Evolutionary conservation across 2,797 vertebrate genomes (phyloP).

Genomic region (Sebastolobus altivelis): DNA sequence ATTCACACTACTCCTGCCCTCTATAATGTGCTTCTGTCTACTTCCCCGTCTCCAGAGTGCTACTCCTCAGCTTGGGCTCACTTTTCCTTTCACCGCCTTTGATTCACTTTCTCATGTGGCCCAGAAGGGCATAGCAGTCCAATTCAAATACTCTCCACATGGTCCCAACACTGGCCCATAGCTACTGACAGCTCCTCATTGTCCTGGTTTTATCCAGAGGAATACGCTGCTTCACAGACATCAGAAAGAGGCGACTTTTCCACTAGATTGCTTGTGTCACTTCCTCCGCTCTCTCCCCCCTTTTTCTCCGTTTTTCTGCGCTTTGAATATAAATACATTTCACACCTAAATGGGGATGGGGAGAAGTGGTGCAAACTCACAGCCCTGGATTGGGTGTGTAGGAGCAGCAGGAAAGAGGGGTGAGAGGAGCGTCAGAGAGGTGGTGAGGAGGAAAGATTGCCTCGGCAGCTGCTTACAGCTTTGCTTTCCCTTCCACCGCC

Average conservation of each 20-base stretch:
- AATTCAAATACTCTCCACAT: conserved; percentile 57
- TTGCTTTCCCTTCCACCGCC: conserved; percentile 36
- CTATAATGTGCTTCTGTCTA: conserved; percentile 62
- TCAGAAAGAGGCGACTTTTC: conserved; percentile 62
- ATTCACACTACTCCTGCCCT: conserved; percentile 53
- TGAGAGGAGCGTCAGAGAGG: conserved; percentile 47
- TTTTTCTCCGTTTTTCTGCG: conserved; percentile 33
- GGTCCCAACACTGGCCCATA: conserved; percentile 43
- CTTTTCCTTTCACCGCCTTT: conserved; percentile 61
- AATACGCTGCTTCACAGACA: conserved; percentile 65
- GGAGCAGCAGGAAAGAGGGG: conserved; percentile 48
- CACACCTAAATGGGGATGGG: conserved; percentile 75
- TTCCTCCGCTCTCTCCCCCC: conserved; percentile 39
- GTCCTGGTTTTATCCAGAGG: conserved; percentile 63
- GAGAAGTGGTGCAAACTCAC: conserved; percentile 64
- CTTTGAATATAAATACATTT: conserved; percentile 81
- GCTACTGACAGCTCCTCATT: conserved; percentile 63
- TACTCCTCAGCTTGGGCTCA: conserved; percentile 54
- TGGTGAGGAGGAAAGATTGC: conserved; percentile 57
- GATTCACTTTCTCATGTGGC: conserved; percentile 60
- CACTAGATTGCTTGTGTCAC: conserved; percentile 73
- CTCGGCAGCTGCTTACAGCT: conserved; percentile 49
- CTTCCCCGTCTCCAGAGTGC: conserved; percentile 48
- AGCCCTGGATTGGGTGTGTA: conserved; percentile 45
- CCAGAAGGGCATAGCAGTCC: conserved; percentile 48